These are phyloP conservation scores for Argyra leucocephala DNA, from an alignment of 2,888 invertebrate species.

Conservation along the genomic window DNA sequence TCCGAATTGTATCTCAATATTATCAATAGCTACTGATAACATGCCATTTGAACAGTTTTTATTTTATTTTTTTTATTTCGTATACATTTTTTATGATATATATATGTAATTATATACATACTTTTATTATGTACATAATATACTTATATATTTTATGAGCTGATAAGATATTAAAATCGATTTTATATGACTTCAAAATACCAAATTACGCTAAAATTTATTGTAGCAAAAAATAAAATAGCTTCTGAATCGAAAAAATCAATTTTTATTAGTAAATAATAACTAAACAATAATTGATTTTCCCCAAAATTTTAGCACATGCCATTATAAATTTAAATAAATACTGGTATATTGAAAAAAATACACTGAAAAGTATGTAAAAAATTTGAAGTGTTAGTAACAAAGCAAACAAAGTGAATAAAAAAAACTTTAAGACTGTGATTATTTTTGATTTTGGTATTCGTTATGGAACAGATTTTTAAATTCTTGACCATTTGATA, in stretches of 20 bases:
- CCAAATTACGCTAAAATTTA: not conserved
- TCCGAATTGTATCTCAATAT: not conserved
- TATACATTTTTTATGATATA: not conserved
- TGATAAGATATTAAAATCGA: not conserved
- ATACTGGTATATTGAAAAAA: too few species aligned
- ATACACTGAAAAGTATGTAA: too few species aligned
- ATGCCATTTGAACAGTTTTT: not conserved
- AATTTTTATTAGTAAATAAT: not conserved
- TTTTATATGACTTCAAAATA: not conserved
- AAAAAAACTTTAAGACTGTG: too few species aligned
- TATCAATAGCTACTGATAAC: not conserved
- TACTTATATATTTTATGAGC: not conserved
- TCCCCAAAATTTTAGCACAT: not conserved
- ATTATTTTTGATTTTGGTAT: too few species aligned
- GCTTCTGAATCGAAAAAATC: slow-evolving; percentile 11
- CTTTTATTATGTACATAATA: not conserved
- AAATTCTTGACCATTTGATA: too few species aligned
- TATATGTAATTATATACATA: not conserved
- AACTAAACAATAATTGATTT: not conserved
- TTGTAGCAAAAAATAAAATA: not conserved
- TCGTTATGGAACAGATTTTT: too few species aligned
- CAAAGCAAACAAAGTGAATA: too few species aligned
- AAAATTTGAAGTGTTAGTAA: too few species aligned
- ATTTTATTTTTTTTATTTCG: too few species aligned
- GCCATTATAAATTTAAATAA: too few species aligned